Conservation (phyloP, 2,113 vertebrate genomes). For the Mixornis gularis region DNA sequence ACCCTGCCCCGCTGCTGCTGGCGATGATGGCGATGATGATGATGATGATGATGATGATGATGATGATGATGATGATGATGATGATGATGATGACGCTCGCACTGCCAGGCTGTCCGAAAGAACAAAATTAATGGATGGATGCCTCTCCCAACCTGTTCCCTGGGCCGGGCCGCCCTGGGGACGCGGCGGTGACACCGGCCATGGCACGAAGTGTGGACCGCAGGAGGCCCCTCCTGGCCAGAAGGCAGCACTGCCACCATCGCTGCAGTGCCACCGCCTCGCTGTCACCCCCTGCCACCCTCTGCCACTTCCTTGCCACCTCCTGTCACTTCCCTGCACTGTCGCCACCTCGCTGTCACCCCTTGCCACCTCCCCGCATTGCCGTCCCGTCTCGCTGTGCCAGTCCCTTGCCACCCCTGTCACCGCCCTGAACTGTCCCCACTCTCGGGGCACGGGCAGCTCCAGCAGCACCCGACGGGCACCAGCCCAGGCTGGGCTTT, state of each 20-base stretch:
- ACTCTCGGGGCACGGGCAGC: accelerated
- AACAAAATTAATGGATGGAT: accelerated
- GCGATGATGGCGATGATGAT: accelerated
- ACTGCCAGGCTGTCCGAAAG: not conserved
- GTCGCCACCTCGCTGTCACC: not conserved
- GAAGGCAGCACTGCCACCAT: not conserved
- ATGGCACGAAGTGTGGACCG: accelerated
- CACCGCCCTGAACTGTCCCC: not conserved
- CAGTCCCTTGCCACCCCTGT: not conserved
- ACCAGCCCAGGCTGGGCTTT: no score
- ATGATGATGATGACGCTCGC: accelerated
- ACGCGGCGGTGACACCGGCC: not conserved
- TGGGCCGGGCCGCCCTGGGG: not conserved
- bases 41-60: accelerated
- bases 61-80: accelerated
- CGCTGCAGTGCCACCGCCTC: not conserved
- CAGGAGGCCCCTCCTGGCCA: constrained; percentile 3
- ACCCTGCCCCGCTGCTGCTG: not conserved
- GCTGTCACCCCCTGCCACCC: no score
- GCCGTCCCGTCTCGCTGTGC: not conserved
- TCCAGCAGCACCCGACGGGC: accelerated
- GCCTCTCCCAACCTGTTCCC: accelerated
- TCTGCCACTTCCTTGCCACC: no score
- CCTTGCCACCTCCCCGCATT: not conserved
- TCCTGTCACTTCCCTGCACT: not conserved